Percentiles rank a stretch among this genome's conserved stretches.
phyloP scores from a whole-genome alignment of 2,888 invertebrate genomes.

The Neelides folsomi region DNA sequence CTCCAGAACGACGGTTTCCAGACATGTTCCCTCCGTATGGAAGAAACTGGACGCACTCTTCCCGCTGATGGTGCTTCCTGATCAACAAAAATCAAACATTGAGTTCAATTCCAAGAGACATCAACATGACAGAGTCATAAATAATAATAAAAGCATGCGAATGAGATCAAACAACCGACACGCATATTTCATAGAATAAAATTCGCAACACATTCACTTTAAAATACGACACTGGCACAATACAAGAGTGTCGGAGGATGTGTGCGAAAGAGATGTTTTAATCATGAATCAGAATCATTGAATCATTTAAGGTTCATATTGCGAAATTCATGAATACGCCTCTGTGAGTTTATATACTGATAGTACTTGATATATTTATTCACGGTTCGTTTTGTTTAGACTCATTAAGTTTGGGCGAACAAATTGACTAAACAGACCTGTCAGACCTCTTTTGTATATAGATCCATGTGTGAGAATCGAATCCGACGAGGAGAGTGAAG shows the following conservation, averaged over 20 bases:
- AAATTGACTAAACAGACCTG: not conserved
- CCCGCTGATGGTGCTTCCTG: conserved; percentile 50
- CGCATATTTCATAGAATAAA: not conserved
- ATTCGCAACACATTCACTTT: too few species aligned
- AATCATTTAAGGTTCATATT: too few species aligned
- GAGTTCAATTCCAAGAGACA: conserved; percentile 23
- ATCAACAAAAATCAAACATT: too few species aligned
- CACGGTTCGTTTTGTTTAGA: not conserved
- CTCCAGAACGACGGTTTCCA: conserved; percentile 29
- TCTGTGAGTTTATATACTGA: too few species aligned
- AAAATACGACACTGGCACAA: too few species aligned
- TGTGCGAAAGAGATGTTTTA: too few species aligned
- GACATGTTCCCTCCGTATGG: conserved; percentile 38
- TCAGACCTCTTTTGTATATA: conserved; percentile 75
- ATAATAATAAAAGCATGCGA: not conserved
- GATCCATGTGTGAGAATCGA: conserved; percentile 94
- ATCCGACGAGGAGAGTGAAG: conserved; percentile 81
- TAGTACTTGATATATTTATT: too few species aligned
- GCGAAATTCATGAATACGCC: too few species aligned
- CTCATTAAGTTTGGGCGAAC: not conserved
- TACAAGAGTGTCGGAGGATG: too few species aligned
- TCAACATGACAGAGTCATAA: not conserved
- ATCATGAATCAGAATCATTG: too few species aligned
- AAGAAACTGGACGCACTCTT: conserved; percentile 70
- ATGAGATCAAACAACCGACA: not conserved